Evolutionary conservation across 2,888 invertebrate species (phyloP).

Genomic region (Philopedon plagiatum): DNA sequence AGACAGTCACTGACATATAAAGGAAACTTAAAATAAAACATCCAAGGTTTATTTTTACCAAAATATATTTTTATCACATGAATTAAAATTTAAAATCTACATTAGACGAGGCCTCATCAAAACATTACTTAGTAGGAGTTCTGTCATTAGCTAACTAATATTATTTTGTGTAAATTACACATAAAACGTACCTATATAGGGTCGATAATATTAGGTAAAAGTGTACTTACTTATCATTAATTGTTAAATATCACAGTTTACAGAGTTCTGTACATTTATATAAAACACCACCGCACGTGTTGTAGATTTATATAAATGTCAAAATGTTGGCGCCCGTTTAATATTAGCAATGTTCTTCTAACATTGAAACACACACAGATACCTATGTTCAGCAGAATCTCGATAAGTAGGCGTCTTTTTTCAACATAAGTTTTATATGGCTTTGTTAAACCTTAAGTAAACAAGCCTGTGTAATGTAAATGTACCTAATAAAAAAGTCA

Average conservation of each 20-base stretch:
- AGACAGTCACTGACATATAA: constrained; percentile 45
- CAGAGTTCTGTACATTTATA: constrained; percentile 53
- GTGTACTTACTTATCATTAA: constrained; percentile 50
- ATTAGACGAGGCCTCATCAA: constrained; percentile 45
- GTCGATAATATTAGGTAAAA: constrained; percentile 50
- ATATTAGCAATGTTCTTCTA: constrained; percentile 13
- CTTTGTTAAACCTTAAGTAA: neutral
- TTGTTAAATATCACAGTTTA: constrained; percentile 51
- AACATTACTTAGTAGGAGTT: constrained; percentile 41
- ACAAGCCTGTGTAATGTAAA: constrained; percentile 14
- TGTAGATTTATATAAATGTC: constrained; percentile 27
- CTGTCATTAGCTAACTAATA: constrained; percentile 36
- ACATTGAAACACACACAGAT: neutral
- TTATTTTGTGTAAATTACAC: constrained; percentile 41
- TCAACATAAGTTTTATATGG: neutral
- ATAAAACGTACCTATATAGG: constrained; percentile 41
- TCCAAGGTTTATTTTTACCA: constrained; percentile 61
- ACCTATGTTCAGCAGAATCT: constrained; percentile 19
- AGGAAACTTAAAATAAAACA: constrained; percentile 60
- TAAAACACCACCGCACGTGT: constrained; percentile 54
- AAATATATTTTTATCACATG: constrained; percentile 65
- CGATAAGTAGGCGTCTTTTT: neutral
- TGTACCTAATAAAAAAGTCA: neutral
- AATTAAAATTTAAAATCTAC: constrained; percentile 51
- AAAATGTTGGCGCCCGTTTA: constrained; percentile 16